Evolutionary conservation across 2,797 vertebrate genomes (phyloP), one percentile per base, ranked within the genome.

Genomic region (Takifugu ocellatus): DNA sequence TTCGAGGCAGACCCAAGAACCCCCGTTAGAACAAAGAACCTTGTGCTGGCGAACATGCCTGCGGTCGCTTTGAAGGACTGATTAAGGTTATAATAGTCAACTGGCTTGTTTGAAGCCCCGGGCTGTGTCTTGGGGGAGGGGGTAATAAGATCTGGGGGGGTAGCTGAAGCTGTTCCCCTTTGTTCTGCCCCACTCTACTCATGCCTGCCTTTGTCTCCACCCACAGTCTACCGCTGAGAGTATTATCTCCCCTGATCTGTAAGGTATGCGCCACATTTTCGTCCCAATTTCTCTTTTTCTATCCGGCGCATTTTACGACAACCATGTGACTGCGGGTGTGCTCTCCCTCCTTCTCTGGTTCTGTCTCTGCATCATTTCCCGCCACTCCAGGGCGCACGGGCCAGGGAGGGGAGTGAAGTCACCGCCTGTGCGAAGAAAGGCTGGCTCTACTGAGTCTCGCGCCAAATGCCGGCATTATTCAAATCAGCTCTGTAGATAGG

Each of bases 401-500:
- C 58, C 54, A 63, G 51, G 64, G 57, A 61, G 67, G 66, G 66
- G 71, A 60, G 49, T 70, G 66, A 68, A 63, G 63, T 68, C 70
- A 74, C 66, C 75, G 74, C 59, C 81, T 33, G 79, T 45, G 72
- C 62, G 63, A 86, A 84, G 84, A 87, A 83, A 84, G 87, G 66
- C 79, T 45, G 67, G 61, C 81, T 75, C 59, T 54, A 64, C 61
- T 54, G 63, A 61, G 72, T 63, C 78, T 88, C 67, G 72, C 77
- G 83, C 86, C 84, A 89, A 88, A 89, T 66, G 77, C 82, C 76
- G 76, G 82, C 70, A 68, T 84, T 86, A 89, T 90, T 89, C 71
- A 90, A 89, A 90, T 88, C 61, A 84, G 70, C 83, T 72, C 68
- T 61, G 84, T 84, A 86, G 87, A 85, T 85, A 86, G 81, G 83